These are phyloP conservation scores for Troides helena DNA, from an alignment of 2,888 invertebrate genomes.

Conservation along the genomic window DNA sequence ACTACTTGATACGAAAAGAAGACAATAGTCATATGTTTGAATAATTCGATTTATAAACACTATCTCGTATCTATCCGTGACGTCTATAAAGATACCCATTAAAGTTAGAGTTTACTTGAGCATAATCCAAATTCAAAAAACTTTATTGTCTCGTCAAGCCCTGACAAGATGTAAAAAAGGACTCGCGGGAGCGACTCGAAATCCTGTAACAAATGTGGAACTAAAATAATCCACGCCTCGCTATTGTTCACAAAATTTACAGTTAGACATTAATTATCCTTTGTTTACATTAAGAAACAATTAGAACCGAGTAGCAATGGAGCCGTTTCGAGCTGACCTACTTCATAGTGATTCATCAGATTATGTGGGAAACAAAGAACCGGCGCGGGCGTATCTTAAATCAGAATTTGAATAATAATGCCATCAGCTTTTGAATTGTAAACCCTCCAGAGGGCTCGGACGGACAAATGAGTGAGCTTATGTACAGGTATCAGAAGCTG, in stretches of 20 bases:
- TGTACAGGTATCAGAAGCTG: constrained; percentile 21
- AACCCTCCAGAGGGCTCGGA: constrained; percentile 12
- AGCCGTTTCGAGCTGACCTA: constrained; percentile 1
- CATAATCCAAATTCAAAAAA: too few species aligned
- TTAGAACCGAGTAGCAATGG: not conserved
- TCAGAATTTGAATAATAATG: constrained; percentile 28
- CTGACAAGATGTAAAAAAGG: too few species aligned
- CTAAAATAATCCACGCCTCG: too few species aligned
- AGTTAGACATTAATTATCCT: not conserved
- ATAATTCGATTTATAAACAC: too few species aligned
- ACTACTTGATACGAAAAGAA: too few species aligned
- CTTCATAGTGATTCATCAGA: constrained; percentile 15
- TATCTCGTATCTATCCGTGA: too few species aligned
- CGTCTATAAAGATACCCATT: too few species aligned
- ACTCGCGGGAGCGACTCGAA: too few species aligned
- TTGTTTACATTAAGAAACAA: not conserved
- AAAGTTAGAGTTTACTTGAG: too few species aligned
- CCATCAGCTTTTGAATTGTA: constrained; percentile 20
- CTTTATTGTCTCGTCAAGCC: too few species aligned
- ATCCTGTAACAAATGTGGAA: too few species aligned
- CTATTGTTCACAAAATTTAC: not conserved
- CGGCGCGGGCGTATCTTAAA: constrained; percentile 14
- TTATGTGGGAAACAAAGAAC: constrained; percentile 16
- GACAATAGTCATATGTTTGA: too few species aligned
- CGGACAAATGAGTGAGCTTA: constrained; percentile 21